Evolutionary conservation across 2,888 invertebrate genomes (phyloP).

Genomic region (Dexiosoma caninum): DNA sequence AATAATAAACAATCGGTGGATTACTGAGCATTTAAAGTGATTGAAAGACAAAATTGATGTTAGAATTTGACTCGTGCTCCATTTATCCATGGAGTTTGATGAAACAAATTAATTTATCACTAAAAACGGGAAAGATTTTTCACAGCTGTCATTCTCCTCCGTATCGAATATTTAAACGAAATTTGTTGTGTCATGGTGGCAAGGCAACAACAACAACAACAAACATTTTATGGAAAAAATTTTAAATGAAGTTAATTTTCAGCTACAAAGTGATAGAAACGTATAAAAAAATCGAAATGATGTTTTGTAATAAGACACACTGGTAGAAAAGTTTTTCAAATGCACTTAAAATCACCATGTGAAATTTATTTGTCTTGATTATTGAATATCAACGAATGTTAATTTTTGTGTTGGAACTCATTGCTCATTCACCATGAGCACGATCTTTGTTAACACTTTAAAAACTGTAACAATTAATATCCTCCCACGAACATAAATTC

Average conservation of each 20-base stretch:
- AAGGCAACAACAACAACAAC: conserved; percentile 65
- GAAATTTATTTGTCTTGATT: too few species aligned
- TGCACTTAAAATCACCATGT: too few species aligned
- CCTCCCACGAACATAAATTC: not conserved
- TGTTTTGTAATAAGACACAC: not conserved
- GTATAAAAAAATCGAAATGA: not conserved
- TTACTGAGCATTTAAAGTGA: not conserved
- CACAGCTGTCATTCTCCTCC: conserved; percentile 41
- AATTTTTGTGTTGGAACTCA: too few species aligned
- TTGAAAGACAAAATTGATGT: not conserved
- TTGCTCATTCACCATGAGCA: too few species aligned
- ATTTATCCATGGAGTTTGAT: conserved; percentile 6
- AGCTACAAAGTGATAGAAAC: not conserved
- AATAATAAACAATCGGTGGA: conserved; percentile 1
- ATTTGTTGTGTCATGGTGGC: conserved; percentile 69
- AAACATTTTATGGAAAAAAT: too few species aligned
- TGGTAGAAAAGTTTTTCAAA: not conserved
- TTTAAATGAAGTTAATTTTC: not conserved
- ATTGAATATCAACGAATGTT: too few species aligned
- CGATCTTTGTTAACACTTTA: too few species aligned
- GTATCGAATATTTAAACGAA: conserved; percentile 10
- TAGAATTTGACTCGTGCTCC: conserved; percentile 64
- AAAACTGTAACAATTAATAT: too few species aligned
- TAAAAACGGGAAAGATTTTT: conserved; percentile 13
- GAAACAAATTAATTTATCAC: conserved; percentile 41